Percentiles rank a stretch among this genome's conserved stretches.
Evolutionary conservation across 2,113 vertebrate species (phyloP).

Genomic region (Oreochromis niloticus): DNA sequence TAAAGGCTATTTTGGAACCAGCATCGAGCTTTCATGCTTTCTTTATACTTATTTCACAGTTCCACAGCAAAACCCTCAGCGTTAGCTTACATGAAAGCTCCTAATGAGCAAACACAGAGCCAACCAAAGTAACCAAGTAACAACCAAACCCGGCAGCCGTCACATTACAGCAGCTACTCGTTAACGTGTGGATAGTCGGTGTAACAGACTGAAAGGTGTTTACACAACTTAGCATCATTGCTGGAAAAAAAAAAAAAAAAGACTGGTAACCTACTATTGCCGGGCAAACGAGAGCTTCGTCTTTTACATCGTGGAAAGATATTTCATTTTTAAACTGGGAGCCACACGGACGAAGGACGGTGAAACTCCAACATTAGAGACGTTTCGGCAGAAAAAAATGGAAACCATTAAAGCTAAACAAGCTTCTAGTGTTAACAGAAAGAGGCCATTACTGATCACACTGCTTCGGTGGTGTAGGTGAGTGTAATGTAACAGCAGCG

Average conservation of each 20-base stretch:
- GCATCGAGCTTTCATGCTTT: not conserved
- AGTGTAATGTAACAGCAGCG: not conserved
- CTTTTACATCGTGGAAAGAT: not conserved
- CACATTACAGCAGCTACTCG: not conserved
- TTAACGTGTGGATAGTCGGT: not conserved
- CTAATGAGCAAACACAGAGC: not conserved
- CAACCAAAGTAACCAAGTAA: not conserved
- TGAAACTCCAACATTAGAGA: not conserved
- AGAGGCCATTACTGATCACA: not conserved
- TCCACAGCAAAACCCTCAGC: not conserved
- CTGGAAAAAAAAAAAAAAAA: not conserved
- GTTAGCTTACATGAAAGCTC: not conserved
- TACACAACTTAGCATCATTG: not conserved
- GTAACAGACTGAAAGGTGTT: not conserved
- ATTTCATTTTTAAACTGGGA: not conserved
- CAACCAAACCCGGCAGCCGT: not conserved
- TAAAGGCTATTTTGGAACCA: not conserved
- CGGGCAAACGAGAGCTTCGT: not conserved
- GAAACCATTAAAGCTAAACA: not conserved
- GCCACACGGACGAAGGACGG: not conserved
- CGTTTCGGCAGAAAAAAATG: fast-evolving
- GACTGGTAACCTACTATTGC: not conserved
- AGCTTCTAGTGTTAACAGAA: not conserved
- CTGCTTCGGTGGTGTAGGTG: not conserved
- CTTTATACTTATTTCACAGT: not conserved